Evolutionary conservation across 2,113 vertebrate species (phyloP).

Genomic region (Aplodontia rufa): DNA sequence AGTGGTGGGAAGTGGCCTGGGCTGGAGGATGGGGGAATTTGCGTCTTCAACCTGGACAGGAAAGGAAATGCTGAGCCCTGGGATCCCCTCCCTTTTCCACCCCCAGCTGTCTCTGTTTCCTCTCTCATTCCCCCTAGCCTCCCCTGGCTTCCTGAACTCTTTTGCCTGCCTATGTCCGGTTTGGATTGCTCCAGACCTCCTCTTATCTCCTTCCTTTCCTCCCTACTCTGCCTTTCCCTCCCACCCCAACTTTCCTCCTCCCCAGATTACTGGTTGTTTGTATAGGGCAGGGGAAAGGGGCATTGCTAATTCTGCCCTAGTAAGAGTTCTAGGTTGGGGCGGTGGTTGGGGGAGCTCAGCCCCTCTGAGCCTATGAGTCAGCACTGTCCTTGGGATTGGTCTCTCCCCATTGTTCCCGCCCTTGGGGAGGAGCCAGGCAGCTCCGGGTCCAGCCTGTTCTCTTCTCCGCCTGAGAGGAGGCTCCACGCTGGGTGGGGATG

Average conservation of each 20-base stretch:
- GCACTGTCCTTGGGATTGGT: slow-evolving; percentile 79
- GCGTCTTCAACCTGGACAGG: slow-evolving; percentile 14
- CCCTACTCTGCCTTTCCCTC: neutral
- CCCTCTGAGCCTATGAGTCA: slow-evolving; percentile 85
- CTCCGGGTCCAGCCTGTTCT: slow-evolving; percentile 69
- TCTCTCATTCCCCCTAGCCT: neutral
- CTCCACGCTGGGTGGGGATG: slow-evolving; percentile 67
- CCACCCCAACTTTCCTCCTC: neutral
- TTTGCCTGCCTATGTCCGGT: slow-evolving; percentile 10
- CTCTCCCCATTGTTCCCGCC: slow-evolving; percentile 3
- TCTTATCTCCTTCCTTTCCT: slow-evolving; percentile 34
- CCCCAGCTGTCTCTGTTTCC: slow-evolving; percentile 61
- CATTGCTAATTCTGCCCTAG: neutral
- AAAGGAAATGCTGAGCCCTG: slow-evolving; percentile 65
- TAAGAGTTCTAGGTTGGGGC: neutral
- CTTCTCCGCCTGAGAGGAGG: slow-evolving; percentile 28
- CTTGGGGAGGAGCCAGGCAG: slow-evolving; percentile 64
- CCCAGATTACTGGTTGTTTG: slow-evolving; percentile 28
- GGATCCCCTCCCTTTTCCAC: slow-evolving; percentile 40
- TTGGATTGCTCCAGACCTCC: slow-evolving; percentile 38
- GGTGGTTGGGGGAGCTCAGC: neutral
- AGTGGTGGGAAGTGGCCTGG: neutral
- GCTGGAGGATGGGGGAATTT: neutral
- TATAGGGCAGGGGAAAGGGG: neutral
- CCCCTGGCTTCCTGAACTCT: slow-evolving; percentile 54